Percentiles rank a stretch among this genome's conserved stretches.
These are phyloP conservation scores for Pollimyrus isidori DNA, from an alignment of 2,113 vertebrate species.

Conservation along the genomic window DNA sequence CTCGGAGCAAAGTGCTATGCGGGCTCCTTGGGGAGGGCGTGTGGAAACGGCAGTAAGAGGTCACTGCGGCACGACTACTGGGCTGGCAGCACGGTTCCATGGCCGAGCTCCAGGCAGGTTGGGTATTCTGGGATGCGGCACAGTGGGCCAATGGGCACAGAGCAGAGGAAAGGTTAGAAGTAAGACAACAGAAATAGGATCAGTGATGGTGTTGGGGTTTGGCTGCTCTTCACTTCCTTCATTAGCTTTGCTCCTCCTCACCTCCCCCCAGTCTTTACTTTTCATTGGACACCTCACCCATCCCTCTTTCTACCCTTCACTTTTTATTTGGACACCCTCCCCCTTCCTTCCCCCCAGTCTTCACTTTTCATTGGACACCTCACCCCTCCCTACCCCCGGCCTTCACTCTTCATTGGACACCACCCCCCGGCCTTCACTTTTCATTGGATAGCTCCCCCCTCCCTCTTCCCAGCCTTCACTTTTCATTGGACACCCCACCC, in stretches of 20 bases:
- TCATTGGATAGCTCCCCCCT: neutral
- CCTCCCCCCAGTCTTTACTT: neutral
- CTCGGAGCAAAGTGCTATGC: constrained; percentile 14
- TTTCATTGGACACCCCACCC: neutral
- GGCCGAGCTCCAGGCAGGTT: neutral
- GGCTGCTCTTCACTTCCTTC: neutral
- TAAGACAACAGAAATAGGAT: constrained; percentile 7
- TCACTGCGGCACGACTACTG: neutral
- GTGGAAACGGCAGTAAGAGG: neutral
- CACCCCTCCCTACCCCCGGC: neutral
- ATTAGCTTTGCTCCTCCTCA: neutral
- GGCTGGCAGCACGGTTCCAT: neutral
- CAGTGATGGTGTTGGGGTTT: neutral
- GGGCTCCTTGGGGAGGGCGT: neutral
- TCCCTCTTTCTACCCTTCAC: neutral
- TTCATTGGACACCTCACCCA: neutral
- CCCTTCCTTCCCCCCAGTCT: no score
- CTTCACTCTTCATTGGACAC: neutral
- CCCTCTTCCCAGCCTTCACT: neutral
- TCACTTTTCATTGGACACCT: neutral
- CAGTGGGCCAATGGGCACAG: neutral
- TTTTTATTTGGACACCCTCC: neutral
- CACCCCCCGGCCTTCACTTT: neutral
- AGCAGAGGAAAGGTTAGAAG: neutral
- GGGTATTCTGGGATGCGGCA: neutral